phyloP scores from a whole-genome alignment of 2,113 vertebrate species.

The Rhineura floridana region DNA sequence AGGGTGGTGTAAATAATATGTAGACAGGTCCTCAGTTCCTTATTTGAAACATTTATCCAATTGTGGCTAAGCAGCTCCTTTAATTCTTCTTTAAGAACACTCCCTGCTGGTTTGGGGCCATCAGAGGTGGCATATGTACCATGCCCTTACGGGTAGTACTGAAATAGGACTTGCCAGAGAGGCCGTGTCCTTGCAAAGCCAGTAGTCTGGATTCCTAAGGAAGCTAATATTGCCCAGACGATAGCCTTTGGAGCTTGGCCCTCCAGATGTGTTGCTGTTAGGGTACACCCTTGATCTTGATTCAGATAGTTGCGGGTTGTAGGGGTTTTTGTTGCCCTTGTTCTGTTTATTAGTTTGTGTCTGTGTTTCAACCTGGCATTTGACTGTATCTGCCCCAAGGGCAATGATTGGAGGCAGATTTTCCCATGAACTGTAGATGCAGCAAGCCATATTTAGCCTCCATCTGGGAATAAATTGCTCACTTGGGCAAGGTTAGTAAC shows the following conservation, averaged over 20 bases:
- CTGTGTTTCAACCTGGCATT: not conserved
- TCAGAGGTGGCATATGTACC: not conserved
- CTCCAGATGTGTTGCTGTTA: not conserved
- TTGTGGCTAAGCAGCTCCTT: not conserved
- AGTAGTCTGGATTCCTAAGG: not conserved
- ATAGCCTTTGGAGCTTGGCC: not conserved
- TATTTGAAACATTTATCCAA: not conserved
- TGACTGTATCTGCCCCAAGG: not conserved
- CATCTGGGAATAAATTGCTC: not conserved
- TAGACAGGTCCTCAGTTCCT: not conserved
- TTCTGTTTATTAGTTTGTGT: accelerated
- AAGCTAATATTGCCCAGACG: not conserved
- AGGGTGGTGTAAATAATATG: no score
- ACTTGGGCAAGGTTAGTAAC: slow-evolving; percentile 17
- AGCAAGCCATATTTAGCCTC: not conserved
- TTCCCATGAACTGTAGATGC: not conserved
- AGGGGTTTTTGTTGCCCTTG: not conserved
- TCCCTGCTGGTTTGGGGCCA: not conserved
- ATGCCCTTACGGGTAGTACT: not conserved
- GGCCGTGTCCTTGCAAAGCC: no score
- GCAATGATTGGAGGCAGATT: accelerated
- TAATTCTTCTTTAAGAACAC: not conserved
- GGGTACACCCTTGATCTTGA: not conserved
- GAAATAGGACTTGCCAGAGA: not conserved
- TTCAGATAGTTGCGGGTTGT: not conserved